A percentile compares a stretch with the other conserved stretches of the same genome.
Evolutionary conservation across 2,888 invertebrate species (phyloP).

Genomic region (Cheilosia pagana): DNA sequence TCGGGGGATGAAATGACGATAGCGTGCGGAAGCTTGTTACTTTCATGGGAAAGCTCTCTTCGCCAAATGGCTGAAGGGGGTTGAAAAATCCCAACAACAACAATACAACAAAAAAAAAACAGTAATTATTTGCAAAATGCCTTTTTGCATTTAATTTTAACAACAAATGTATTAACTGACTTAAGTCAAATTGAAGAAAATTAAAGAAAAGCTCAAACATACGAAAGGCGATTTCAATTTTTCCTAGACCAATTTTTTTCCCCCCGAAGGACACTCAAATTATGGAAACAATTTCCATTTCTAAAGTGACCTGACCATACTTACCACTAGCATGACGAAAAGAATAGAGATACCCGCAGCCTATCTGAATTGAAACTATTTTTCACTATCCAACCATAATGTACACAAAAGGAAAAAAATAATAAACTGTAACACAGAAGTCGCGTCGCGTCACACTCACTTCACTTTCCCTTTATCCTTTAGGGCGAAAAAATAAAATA

Average conservation of each 20-base stretch:
- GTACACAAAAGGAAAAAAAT: background rate
- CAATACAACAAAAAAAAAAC: background rate
- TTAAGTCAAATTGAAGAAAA: background rate
- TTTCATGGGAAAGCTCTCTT: constrained; percentile 24
- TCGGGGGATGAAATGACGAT: constrained; percentile 22
- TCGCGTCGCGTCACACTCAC: background rate
- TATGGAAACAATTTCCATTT: background rate
- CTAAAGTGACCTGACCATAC: background rate
- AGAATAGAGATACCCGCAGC: background rate
- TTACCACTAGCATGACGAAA: constrained; percentile 3
- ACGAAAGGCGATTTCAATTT: background rate
- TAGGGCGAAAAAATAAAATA: background rate
- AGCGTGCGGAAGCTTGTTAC: constrained; percentile 18
- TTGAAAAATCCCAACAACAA: constrained; percentile 17
- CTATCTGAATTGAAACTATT: constrained; percentile 3
- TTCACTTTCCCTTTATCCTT: constrained; percentile 6
- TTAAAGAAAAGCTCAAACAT: background rate
- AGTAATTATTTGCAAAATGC: background rate
- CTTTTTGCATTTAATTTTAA: background rate
- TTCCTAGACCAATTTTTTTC: background rate
- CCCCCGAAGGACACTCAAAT: background rate
- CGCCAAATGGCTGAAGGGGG: constrained; percentile 12
- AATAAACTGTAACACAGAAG: background rate
- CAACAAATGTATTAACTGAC: background rate
- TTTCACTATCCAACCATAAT: background rate